A percentile compares a stretch with the other conserved stretches of the same genome.
Evolutionary conservation across 2,888 invertebrate genomes (phyloP).

Genomic region (Hypomecis atomaria): DNA sequence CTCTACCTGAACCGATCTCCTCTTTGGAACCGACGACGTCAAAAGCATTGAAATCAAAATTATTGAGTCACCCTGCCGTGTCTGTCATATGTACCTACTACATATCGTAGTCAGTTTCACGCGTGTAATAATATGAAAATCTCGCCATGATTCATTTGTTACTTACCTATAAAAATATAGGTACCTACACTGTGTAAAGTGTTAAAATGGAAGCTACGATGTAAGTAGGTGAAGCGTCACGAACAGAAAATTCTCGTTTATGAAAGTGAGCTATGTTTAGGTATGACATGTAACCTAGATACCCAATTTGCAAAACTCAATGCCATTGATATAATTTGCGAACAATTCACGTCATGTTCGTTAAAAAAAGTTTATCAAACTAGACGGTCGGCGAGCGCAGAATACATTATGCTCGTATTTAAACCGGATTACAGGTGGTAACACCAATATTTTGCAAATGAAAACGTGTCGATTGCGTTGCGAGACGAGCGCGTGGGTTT

Average conservation of each 20-base stretch:
- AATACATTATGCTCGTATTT: slow-evolving; percentile 45
- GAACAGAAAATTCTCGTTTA: slow-evolving; percentile 24
- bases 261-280: slow-evolving; percentile 31
- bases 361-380: slow-evolving; percentile 47
- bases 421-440: slow-evolving; percentile 60
- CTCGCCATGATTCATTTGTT: slow-evolving; percentile 17
- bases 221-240: slow-evolving; percentile 19
- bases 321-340: slow-evolving; percentile 42
- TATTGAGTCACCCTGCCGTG: no score
- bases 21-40: neutral
- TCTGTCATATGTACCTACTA: no score
- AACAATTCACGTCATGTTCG: slow-evolving; percentile 45
- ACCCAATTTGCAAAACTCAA: slow-evolving; percentile 38
- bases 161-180: neutral
- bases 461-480: slow-evolving; percentile 57
- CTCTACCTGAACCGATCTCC: neutral
- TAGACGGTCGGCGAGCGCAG: slow-evolving; percentile 36
- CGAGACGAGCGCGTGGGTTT: slow-evolving; percentile 66
- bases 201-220: slow-evolving; percentile 11
- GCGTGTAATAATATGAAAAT: slow-evolving; percentile 6
- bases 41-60: no score
- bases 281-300: slow-evolving; percentile 33
- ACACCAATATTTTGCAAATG: slow-evolving; percentile 69
- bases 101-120: neutral
- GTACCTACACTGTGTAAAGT: slow-evolving; percentile 2